A percentile compares a stretch with the other conserved stretches of the same genome.
Conservation (phyloP, 2,113 vertebrate species). For the Heterochromis multidens region DNA sequence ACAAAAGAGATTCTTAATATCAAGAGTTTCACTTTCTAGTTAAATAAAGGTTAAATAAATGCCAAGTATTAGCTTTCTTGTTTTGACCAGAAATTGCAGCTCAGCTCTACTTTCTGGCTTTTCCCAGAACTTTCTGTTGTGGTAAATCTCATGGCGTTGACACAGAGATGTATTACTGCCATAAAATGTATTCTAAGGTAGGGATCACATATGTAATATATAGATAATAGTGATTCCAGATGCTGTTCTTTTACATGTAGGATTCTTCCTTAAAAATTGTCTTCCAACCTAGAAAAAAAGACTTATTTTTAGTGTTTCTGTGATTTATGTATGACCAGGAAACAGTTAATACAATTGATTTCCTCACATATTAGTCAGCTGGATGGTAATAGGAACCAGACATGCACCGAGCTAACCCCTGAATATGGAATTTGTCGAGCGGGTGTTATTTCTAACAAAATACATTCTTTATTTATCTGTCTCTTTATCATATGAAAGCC, state of each 20-base stretch:
- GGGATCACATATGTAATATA: background rate
- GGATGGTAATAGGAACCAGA: conserved; percentile 69
- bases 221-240: background rate
- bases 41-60: background rate
- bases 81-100: background rate
- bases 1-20: background rate
- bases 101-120: background rate
- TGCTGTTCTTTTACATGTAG: background rate
- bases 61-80: background rate
- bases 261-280: background rate
- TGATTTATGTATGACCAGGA: conserved; percentile 37
- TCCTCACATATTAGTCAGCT: conserved; percentile 58
- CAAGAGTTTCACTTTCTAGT: background rate
- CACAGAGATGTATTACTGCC: background rate
- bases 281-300: background rate
- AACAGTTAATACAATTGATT: conserved; percentile 49
- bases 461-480: conserved; percentile 34
- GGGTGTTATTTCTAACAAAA: conserved; percentile 49
- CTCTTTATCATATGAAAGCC: background rate
- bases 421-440: conserved; percentile 51
- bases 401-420: conserved; percentile 53
- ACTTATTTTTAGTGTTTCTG: background rate
- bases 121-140: background rate
- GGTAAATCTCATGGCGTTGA: background rate
- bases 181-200: background rate